Evolutionary conservation across 2,113 vertebrate species (phyloP).

Genomic region (Murina feae): DNA sequence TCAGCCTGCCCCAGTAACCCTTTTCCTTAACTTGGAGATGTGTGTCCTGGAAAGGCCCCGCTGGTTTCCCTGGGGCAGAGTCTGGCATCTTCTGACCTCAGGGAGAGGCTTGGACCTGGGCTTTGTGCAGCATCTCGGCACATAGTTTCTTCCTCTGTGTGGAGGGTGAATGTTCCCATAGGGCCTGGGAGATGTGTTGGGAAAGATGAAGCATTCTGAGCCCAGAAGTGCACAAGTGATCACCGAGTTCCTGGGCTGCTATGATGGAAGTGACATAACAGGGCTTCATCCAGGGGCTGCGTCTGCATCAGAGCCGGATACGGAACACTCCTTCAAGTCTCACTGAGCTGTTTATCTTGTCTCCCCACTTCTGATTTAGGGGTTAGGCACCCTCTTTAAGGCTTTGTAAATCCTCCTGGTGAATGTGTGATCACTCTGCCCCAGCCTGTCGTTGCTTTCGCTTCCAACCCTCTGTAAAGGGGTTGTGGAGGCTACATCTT

Average conservation of each 20-base stretch:
- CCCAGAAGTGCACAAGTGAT: neutral
- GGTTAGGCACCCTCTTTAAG: neutral
- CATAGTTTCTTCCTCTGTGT: neutral
- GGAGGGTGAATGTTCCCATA: neutral
- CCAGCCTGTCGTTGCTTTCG: neutral
- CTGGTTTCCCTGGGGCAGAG: neutral
- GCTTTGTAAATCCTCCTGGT: neutral
- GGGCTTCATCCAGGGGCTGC: neutral
- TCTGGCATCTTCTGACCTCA: neutral
- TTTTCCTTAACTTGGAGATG: neutral
- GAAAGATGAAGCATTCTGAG: neutral
- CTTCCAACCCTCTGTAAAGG: neutral
- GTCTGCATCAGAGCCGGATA: neutral
- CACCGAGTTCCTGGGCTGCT: neutral
- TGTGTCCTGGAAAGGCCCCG: neutral
- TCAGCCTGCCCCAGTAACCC: neutral
- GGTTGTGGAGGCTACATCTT: neutral
- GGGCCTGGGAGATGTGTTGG: neutral
- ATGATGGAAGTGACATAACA: rapidly evolving
- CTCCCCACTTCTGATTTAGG: neutral
- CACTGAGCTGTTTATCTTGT: neutral
- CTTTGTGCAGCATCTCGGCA: neutral
- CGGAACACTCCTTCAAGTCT: neutral
- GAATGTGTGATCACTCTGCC: neutral
- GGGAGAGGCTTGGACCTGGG: neutral